These are phyloP conservation scores for Pachyseris speciosa DNA, from an alignment of 64 coral and sea anemone species.

Conservation along the genomic window DNA sequence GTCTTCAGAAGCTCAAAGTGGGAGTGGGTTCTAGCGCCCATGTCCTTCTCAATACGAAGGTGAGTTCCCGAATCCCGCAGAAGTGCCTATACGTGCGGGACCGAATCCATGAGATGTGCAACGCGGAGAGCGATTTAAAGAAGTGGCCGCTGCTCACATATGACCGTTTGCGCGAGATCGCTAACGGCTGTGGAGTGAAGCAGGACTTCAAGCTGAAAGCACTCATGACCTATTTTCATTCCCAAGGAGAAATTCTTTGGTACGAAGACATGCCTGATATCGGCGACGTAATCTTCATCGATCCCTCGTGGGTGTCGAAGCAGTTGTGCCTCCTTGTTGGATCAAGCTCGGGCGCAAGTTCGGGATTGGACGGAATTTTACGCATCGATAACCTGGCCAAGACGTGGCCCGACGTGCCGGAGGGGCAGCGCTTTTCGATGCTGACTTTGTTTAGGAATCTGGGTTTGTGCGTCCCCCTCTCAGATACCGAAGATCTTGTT, in stretches of 20 bases:
- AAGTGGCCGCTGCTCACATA: conserved; percentile 77
- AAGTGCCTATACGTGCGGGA: conserved; percentile 93
- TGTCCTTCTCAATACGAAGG: conserved; percentile 76
- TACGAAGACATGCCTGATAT: conserved; percentile 85
- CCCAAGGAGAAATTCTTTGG: conserved; percentile 92
- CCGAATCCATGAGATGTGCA: conserved; percentile 82
- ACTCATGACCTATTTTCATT: conserved; percentile 91
- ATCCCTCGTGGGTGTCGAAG: conserved; percentile 81
- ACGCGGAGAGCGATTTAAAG: conserved; percentile 61
- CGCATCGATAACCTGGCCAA: conserved; percentile 66
- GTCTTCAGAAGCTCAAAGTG: conserved; percentile 83
- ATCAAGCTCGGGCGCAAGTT: conserved; percentile 48
- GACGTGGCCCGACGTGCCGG: conserved; percentile 72
- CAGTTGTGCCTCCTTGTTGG: conserved; percentile 65
- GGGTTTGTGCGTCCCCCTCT: conserved; percentile 76
- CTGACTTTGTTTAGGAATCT: conserved; percentile 72
- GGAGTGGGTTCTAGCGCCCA: conserved; percentile 66
- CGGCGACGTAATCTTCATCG: conserved; percentile 79
- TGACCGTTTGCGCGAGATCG: conserved; percentile 74
- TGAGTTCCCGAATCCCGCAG: conserved; percentile 84
- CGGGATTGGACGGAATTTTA: conserved; percentile 65
- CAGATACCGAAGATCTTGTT: conserved; percentile 73
- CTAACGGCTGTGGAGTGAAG: conserved; percentile 87
- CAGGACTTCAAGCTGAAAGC: conserved; percentile 88
- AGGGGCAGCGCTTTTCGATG: conserved; percentile 40